Base-by-base conservation (phyloP, 2,888 invertebrate genomes). In the Conops quadrifasciatus region DNA sequence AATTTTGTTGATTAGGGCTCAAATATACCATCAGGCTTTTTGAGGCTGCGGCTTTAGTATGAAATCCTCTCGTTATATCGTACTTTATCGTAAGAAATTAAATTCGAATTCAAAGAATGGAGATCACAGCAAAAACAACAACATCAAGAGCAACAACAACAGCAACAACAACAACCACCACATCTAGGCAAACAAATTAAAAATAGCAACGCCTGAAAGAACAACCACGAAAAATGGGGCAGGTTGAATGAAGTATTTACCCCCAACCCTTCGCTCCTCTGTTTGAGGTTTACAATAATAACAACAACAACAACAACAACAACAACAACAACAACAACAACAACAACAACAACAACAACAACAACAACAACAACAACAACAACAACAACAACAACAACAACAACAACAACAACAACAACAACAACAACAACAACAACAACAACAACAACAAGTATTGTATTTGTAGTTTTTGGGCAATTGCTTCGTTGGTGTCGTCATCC, bases 401-500 rank as follows among this genome's bases (percentile, higher is more conserved):
- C 1, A 49, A 28, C n/a, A n/a, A n/a, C n/a, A n/a, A n/a, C n/a
- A n/a, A n/a, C n/a, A n/a, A n/a, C n/a, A n/a, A n/a, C n/a, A n/a
- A n/a, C n/a, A n/a, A n/a, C n/a, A n/a, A n/a, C n/a, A 59, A 30
- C 24, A 59, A 59, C 24, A 26, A 19, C 59, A 28, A 59, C 28
- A 24, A 1, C 26, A 59, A 15, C 9, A 26, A 15, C 24, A 67
- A 58, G 56, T 67, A 67, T 67, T 67, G 21, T 67, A 24, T 11
- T 3, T 53, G 53, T 21, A 24, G 19, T 19, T 56, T n/a, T n/a
- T n/a, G n/a, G n/a, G 56, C 63, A 69, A 56, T 19, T 53, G 49
- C n/a, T 63, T 19, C n/a, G 51, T 47, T 67, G 13, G n/a, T 15
- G 30, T 24, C 5, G 28, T n/a, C 26, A 16, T 19, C 21, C 28